phyloP scores from a whole-genome alignment of 2,113 vertebrate species.

The Grammomys dolichurus region DNA sequence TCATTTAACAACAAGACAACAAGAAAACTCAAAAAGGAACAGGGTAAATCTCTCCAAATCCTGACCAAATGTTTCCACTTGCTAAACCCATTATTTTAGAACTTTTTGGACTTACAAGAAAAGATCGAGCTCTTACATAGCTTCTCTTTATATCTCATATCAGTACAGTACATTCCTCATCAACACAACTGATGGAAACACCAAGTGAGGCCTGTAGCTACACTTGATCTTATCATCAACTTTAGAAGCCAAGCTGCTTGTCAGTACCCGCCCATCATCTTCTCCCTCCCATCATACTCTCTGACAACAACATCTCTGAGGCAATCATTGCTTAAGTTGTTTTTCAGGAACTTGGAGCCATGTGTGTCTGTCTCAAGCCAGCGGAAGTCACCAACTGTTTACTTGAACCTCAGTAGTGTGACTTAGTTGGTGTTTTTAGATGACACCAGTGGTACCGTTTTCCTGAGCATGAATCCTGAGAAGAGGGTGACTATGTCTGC shows the following conservation, averaged over 20 bases:
- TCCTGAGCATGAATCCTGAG: neutral
- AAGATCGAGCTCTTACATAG: neutral
- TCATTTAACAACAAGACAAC: neutral
- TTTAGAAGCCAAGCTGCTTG: neutral
- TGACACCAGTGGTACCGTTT: neutral
- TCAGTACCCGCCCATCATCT: no score
- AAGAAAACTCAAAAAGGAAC: neutral
- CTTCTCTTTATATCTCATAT: neutral
- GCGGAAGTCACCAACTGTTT: neutral
- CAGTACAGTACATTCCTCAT: neutral
- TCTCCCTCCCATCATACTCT: neutral
- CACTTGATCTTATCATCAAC: neutral
- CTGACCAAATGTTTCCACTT: constrained; percentile 5
- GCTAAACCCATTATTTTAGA: constrained; percentile 12
- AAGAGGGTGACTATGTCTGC: neutral
- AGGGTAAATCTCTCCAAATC: constrained; percentile 30
- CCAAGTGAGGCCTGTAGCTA: neutral
- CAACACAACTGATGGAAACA: neutral
- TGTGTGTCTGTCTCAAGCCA: neutral
- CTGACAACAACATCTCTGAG: neutral
- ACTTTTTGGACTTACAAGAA: constrained; percentile 32
- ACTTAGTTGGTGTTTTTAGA: neutral
- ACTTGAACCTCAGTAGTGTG: neutral
- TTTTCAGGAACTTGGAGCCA: neutral
- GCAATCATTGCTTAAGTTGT: neutral